Base-by-base conservation (phyloP, 1,140 invertebrate genomes). In the Megalonaias nervosa region DNA sequence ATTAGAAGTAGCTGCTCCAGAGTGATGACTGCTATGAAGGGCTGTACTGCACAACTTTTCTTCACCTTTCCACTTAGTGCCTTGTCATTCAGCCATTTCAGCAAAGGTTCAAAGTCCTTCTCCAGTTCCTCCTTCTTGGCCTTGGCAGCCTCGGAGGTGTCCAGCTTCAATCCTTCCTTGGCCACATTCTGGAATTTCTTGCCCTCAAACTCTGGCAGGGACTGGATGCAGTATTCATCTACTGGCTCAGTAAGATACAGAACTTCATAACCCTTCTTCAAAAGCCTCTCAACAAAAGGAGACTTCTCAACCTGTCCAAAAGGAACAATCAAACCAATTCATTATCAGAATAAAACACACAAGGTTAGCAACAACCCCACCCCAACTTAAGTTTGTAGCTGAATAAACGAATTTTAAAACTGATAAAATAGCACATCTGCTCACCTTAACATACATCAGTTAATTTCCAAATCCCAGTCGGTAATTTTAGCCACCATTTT, bases 141-240 rank as follows among this genome's bases (percentile, higher is more conserved):
- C 88, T 98, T 97, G 68, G 94, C 93, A 77, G 95, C 94, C 79
- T 96, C 95, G 23, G 94, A 94, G 88, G 94, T 97, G 76, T 97
- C 94, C 1, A 93, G 70, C 72, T 95, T 94, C 84, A 99, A 94
- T 2, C 98, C 98, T 92, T 99, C 99, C 91, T 99, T 99, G 77
- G 99, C 99, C 57, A 99, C 97, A 89, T 99, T 99, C 92, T 99
- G 98, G 95, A 99, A 99, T 91, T 99, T 99, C 92, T 99, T 99
- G 55, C 97, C 97, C 86, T 99, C 98, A 91, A 98, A 99, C 91
- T 99, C 98, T n/a, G 99, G 98, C 85, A 99, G 91, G 14, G 97
- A 95, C 64, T 98, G 97, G 74, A 99, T 96, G 81, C 96, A 95
- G 91, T 99, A 99, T 91, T 99, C 98, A 92, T 99, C 99, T 59